Base-by-base conservation (phyloP, 1,140 invertebrate genomes). In the Tetragnatha versicolor region DNA sequence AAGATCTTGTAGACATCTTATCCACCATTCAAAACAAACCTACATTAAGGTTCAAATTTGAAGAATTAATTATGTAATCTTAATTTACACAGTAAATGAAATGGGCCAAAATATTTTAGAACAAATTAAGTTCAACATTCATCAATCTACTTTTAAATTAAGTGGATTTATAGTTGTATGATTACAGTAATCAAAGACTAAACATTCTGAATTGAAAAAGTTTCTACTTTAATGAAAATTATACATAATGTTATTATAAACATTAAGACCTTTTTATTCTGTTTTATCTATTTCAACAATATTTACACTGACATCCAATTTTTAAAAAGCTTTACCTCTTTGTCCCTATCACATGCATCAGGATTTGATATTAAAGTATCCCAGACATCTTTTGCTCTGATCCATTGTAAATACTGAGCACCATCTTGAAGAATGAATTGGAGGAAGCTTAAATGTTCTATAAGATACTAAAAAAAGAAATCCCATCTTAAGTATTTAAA, bases 1-100 rank as follows among this genome's bases (percentile, higher is more conserved):
- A 51, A 89, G 81, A 81, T 89, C 88, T 61, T 84, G 83, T n/a
- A 88, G 79, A 47, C 88, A 87, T 75, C 84, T 85, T 53, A 83
- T 86, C 82, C 89, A 88, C 88, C 88, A 89, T 33, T 87, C 85
- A 82, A 87, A 89, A 78, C 88, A 88, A 3, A 85, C 86, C 87
- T 88, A 81, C 39, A 77, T 45, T n/a, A n/a, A n/a, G n/a, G n/a
- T n/a, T n/a, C n/a, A n/a, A n/a, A n/a, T n/a, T n/a, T n/a, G n/a
- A n/a, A n/a, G n/a, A n/a, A n/a, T n/a, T n/a, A n/a, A n/a, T n/a
- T n/a, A n/a, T n/a, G n/a, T n/a, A n/a, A n/a, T n/a, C n/a, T n/a
- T n/a, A n/a, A n/a, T n/a, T n/a, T n/a, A n/a, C n/a, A n/a, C n/a
- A n/a, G n/a, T n/a, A n/a, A n/a, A n/a, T n/a, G n/a, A n/a, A n/a